A percentile compares a stretch with the other conserved stretches of the same genome.
These are phyloP conservation scores for Pheosia gnoma DNA, from an alignment of 2,888 invertebrate genomes.

Conservation along the genomic window DNA sequence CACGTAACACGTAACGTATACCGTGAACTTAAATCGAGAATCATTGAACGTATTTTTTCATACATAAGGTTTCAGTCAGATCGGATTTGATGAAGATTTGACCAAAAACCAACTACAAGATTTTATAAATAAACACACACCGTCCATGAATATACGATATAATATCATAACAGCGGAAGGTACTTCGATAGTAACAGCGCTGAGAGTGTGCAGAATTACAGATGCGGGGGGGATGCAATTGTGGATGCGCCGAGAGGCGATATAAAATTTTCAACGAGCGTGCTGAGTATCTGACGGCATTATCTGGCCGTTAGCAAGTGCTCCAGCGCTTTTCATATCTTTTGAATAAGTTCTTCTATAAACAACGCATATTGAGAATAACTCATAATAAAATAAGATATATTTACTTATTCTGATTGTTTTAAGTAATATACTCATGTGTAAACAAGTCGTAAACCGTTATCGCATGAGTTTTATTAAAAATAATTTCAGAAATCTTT, in stretches of 20 bases:
- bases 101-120: background rate
- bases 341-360: conserved; percentile 68
- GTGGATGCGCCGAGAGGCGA: conserved; percentile 74
- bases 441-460: background rate
- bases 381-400: background rate
- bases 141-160: conserved; percentile 7
- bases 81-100: too few relatives aligned
- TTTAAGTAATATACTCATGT: background rate
- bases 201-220: conserved; percentile 59
- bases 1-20: too few relatives aligned
- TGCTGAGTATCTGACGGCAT: conserved; percentile 76
- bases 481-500: too few relatives aligned
- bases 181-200: conserved; percentile 46
- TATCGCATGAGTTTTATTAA: too few relatives aligned
- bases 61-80: too few relatives aligned
- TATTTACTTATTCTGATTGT: background rate
- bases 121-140: background rate
- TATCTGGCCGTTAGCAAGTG: conserved; percentile 79
- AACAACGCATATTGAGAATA: conserved; percentile 19
- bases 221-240: conserved; percentile 59
- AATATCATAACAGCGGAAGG: conserved; percentile 30
- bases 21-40: too few relatives aligned
- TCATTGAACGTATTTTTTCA: too few relatives aligned
- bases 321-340: conserved; percentile 71
- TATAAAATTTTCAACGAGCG: conserved; percentile 81